Evolutionary conservation across 1,140 invertebrate genomes (phyloP).

Genomic region (Ganaspis sp.): DNA sequence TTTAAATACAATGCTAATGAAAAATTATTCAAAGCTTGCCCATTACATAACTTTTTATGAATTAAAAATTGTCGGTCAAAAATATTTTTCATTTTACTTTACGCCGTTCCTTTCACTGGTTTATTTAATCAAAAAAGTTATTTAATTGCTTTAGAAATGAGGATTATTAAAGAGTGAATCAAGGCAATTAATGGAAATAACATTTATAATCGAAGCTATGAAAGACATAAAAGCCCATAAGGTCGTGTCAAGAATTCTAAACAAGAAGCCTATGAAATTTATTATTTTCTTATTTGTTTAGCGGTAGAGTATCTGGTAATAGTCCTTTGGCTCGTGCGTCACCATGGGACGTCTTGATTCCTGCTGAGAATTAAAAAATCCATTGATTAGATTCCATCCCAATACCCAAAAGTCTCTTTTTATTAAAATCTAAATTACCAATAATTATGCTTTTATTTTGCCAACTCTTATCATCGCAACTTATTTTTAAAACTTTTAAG

Average conservation of each 20-base stretch:
- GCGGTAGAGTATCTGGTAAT: neutral
- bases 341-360: constrained; percentile 1
- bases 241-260: constrained; percentile 10
- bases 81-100: no score
- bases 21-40: no score
- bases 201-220: neutral
- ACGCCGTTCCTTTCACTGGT: no score
- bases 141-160: no score
- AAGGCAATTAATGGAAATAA: no score
- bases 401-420: neutral
- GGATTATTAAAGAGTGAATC: no score
- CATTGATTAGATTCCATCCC: neutral
- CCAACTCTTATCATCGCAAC: neutral
- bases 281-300: constrained; percentile 4
- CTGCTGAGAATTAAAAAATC: constrained; percentile 16
- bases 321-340: constrained; percentile 14
- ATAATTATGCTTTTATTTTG: neutral
- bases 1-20: no score
- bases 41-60: no score
- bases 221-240: neutral
- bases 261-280: constrained; percentile 10
- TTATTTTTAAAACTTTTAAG: no score
- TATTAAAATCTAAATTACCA: neutral
- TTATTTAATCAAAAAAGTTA: no score
- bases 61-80: no score